These are phyloP conservation scores for Pyxicephalus adspersus DNA, from an alignment of 2,113 vertebrate species.

Conservation along the genomic window DNA sequence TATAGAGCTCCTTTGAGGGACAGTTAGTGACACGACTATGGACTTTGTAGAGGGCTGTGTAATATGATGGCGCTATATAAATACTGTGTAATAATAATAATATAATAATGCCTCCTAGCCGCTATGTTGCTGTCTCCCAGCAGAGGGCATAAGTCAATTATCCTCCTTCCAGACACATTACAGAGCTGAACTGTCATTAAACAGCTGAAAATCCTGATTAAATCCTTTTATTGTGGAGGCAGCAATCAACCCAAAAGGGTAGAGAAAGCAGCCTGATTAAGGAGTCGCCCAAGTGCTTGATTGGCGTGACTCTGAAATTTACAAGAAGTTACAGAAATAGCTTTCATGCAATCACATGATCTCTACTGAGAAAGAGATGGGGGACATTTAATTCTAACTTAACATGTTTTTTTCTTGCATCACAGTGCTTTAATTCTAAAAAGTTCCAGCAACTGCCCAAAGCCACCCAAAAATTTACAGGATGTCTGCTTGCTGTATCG, in stretches of 20 bases:
- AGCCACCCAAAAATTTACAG: neutral
- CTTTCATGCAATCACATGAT: neutral
- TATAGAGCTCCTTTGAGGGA: too few relatives aligned
- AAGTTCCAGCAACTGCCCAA: neutral
- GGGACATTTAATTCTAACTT: constrained; percentile 19
- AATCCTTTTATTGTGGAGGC: constrained; percentile 18
- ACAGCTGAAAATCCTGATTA: constrained; percentile 43
- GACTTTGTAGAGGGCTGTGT: too few relatives aligned
- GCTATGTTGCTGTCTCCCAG: neutral
- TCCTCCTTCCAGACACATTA: neutral
- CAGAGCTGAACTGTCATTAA: constrained; percentile 13
- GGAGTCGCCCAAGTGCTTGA: constrained; percentile 47
- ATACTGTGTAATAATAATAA: too few relatives aligned
- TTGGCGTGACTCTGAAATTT: constrained; percentile 46
- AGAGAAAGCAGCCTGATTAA: constrained; percentile 47
- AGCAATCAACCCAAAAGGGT: constrained; percentile 30
- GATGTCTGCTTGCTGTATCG: too few relatives aligned
- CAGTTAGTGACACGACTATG: too few relatives aligned
- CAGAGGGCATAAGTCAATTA: constrained; percentile 1
- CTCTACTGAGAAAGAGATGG: neutral
- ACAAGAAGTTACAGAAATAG: constrained; percentile 6
- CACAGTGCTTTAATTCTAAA: neutral
- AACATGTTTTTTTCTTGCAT: neutral
- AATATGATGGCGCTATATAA: too few relatives aligned
- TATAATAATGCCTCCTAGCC: neutral